These are phyloP conservation scores for Epinotia bilunana DNA, from an alignment of 2,888 invertebrate species.

Conservation along the genomic window DNA sequence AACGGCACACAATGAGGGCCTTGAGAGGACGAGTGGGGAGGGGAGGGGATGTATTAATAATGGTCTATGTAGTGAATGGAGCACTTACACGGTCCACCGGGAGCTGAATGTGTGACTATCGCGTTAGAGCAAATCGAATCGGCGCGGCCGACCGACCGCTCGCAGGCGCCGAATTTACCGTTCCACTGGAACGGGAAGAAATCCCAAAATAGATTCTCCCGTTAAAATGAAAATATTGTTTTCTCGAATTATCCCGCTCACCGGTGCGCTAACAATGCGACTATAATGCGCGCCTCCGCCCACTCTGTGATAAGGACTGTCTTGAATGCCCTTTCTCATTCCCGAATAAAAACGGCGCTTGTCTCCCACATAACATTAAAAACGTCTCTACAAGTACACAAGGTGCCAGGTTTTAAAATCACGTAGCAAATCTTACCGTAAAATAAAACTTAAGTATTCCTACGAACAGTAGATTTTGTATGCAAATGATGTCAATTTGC, in stretches of 20 bases:
- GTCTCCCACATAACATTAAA: not conserved
- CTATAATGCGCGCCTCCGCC: slow-evolving; percentile 25
- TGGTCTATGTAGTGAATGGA: slow-evolving; percentile 79
- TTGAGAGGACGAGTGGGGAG: slow-evolving; percentile 70
- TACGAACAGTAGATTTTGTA: not conserved
- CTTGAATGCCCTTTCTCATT: slow-evolving; percentile 9
- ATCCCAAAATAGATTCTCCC: slow-evolving; percentile 52
- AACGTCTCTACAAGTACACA: not conserved
- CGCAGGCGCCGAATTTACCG: slow-evolving; percentile 73
- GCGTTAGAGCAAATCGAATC: slow-evolving; percentile 82
- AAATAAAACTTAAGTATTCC: not conserved
- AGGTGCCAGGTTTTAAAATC: not conserved
- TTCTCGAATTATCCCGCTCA: slow-evolving; percentile 34
- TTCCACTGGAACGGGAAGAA: slow-evolving; percentile 68
- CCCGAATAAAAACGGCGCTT: not conserved
- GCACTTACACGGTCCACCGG: slow-evolving; percentile 81
- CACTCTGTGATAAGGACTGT: slow-evolving; percentile 16
- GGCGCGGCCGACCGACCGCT: slow-evolving; percentile 70
- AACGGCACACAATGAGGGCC: slow-evolving; percentile 75
- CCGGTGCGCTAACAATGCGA: slow-evolving; percentile 37
- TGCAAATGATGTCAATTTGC: slow-evolving; percentile 10
- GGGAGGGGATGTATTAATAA: slow-evolving; percentile 82
- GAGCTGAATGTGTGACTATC: slow-evolving; percentile 82
- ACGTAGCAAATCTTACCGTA: not conserved
- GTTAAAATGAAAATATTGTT: slow-evolving; percentile 41